Evolutionary conservation across 2,797 vertebrate genomes (phyloP), one percentile per base, ranked within the genome.

Genomic region (Enteromius mattozi): DNA sequence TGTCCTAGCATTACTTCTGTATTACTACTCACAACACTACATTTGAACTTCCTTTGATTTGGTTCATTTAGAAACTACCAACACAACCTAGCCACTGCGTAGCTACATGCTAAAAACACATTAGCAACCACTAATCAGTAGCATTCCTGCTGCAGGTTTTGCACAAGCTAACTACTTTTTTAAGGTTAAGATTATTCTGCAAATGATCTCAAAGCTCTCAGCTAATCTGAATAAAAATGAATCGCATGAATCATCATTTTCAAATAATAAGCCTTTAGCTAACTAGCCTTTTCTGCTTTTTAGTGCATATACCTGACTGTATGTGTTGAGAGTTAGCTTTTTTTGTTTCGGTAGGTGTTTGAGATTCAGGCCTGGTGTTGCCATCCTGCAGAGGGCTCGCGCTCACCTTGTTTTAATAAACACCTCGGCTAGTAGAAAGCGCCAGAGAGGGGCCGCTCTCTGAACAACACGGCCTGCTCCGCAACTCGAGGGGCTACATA

Each of bases 351-450:
- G 59, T 91, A 82, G 24, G 88, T 86, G 89, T 89, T 89, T 90
- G 70, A 92, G 92, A 92, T 91, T 92, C 92, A 92, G 91, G 94
- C 85, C 93, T 92, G 91, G 84, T 92, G 88, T 90, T 92, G 90
- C 91, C 75, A 90, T 93, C 92, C 92, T 68, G 14, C 89, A 90
- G 89, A 90, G 87, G 59, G 88, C 80, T 81, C 89, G 84, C 56
- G 87, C 92, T 94, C 91, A 91, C 91, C 92, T 93, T 93, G 92
- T 94, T 96, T 95, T 94, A 95, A 94, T 95, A 94, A 96, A 94
- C 92, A 91, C 91, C 94, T 94, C 65, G 2, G 9, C 59, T 79
- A 30, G 49, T 81, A 82, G 79, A 90, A 89, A 91, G 49, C 74
- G 80, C 65, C 54, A 89, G 89, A 89, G 86, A 89, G 91, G 89